phyloP scores from a whole-genome alignment of 2,888 invertebrate genomes.

The Cyaniris semiargus region DNA sequence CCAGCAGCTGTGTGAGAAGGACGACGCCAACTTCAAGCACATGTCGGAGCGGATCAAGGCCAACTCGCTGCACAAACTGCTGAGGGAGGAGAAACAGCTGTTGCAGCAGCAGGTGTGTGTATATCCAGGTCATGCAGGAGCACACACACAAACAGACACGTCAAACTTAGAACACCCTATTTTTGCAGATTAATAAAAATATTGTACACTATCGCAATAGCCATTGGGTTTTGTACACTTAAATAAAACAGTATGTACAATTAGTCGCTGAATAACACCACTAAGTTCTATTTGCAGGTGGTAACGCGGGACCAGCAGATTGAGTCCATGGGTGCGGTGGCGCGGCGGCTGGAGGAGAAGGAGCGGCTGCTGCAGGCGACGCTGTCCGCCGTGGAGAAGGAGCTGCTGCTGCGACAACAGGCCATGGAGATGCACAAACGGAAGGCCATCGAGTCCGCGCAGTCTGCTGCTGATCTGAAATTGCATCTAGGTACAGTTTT shows the following conservation, averaged over 20 bases:
- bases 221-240: no score
- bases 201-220: no score
- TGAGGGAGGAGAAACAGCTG: constrained; percentile 96
- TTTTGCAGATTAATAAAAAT: no score
- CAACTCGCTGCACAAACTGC: constrained; percentile 95
- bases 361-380: constrained; percentile 95
- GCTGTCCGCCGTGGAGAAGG: constrained; percentile 95
- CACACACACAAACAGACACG: constrained; percentile 72
- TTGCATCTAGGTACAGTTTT: constrained; percentile 91
- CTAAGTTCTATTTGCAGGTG: constrained; percentile 71
- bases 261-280: background rate
- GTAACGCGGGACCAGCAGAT: constrained; percentile 91
- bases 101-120: constrained; percentile 89
- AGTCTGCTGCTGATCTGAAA: constrained; percentile 97
- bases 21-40: constrained; percentile 98
- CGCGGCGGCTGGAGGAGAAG: constrained; percentile 96
- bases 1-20: constrained; percentile 97
- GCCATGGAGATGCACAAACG: constrained; percentile 99
- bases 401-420: constrained; percentile 94
- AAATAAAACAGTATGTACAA: no score
- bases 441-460: constrained; percentile 98
- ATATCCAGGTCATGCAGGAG: constrained; percentile 98
- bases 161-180: no score
- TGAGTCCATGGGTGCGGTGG: constrained; percentile 96
- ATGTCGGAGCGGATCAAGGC: constrained; percentile 98